These are phyloP conservation scores for Tachuris rubrigastra DNA, from an alignment of 2,113 vertebrate genomes.

Conservation along the genomic window DNA sequence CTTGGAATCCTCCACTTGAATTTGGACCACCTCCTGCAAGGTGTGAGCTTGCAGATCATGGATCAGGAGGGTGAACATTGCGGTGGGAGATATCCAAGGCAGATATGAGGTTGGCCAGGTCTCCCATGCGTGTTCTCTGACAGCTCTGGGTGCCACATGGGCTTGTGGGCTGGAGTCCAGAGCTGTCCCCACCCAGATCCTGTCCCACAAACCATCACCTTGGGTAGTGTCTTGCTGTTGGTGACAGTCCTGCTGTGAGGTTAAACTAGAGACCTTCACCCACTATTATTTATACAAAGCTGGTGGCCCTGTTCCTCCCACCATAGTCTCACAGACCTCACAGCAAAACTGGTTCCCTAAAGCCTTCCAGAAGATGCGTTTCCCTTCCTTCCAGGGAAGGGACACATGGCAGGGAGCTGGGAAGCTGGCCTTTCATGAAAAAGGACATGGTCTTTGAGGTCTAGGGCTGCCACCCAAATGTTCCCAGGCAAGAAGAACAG, in stretches of 20 bases:
- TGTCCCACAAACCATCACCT: neutral
- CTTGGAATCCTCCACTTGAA: neutral
- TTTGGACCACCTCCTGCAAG: conserved; percentile 68
- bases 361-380: neutral
- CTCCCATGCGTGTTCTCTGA: fast-evolving
- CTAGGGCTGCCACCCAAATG: neutral
- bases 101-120: neutral
- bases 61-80: conserved; percentile 78
- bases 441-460: neutral
- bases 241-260: neutral
- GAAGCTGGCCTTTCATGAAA: neutral
- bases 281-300: fast-evolving
- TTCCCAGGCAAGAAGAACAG: neutral
- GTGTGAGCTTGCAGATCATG: conserved; percentile 82
- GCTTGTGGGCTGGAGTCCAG: neutral
- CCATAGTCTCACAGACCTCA: neutral
- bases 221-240: neutral
- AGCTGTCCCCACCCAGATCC: neutral
- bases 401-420: neutral
- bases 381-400: neutral
- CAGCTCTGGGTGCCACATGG: neutral
- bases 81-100: conserved; percentile 84
- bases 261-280: neutral
- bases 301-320: neutral
- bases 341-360: neutral